Percentiles rank a stretch among this genome's conserved stretches.
phyloP scores from a whole-genome alignment of 2,888 invertebrate genomes.

The Zygothrica quintamaculata region DNA sequence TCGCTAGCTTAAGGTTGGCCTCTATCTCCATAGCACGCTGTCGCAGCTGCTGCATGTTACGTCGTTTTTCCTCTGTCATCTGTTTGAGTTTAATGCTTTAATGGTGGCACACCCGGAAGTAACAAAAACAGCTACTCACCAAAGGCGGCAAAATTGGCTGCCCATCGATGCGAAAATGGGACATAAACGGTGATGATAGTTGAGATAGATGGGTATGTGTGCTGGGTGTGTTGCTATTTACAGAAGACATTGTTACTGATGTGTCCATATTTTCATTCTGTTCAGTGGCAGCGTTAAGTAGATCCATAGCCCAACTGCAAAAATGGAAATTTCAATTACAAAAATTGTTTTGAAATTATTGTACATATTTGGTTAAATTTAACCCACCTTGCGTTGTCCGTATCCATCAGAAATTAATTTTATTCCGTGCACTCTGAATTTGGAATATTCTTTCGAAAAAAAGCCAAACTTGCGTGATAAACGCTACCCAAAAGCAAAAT shows the following conservation, averaged over 20 bases:
- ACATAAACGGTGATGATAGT: conserved; percentile 27
- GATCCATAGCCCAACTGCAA: conserved; percentile 51
- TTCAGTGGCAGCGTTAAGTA: conserved; percentile 47
- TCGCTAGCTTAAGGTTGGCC: conserved; percentile 44
- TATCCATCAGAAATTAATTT: conserved; percentile 20
- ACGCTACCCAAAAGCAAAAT: conserved; percentile 18
- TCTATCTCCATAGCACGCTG: conserved; percentile 76
- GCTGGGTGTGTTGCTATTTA: conserved; percentile 13
- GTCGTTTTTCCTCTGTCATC: conserved; percentile 82
- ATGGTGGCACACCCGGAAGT: conserved; percentile 37
- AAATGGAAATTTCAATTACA: background rate
- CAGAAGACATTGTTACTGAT: conserved; percentile 1
- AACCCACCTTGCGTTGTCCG: conserved; percentile 35
- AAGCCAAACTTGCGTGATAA: conserved; percentile 18
- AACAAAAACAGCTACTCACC: conserved; percentile 65
- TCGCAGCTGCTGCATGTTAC: conserved; percentile 73
- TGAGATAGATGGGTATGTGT: conserved; percentile 6
- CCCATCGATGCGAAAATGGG: conserved; percentile 82
- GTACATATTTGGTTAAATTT: background rate
- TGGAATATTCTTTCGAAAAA: conserved; percentile 14
- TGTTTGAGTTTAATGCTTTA: conserved; percentile 52
- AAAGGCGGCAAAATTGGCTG: conserved; percentile 83
- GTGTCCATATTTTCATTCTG: conserved; percentile 24
- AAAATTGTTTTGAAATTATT: background rate
- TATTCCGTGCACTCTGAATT: conserved; percentile 35